Base-by-base conservation (phyloP, 2,113 vertebrate species). In the Bufo gargarizans region DNA sequence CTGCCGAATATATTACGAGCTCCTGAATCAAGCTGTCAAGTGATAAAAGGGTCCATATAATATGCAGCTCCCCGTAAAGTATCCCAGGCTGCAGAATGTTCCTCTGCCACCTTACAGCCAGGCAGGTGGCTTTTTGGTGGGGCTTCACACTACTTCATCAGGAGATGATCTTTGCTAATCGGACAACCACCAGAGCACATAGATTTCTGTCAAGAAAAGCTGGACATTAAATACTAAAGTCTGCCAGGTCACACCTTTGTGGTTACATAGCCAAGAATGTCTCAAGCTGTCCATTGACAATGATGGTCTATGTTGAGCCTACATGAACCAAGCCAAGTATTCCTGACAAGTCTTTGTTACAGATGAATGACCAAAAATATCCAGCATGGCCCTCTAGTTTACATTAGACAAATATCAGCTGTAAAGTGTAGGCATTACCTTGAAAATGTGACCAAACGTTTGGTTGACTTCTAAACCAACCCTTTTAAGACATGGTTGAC, bases 1-100 rank as follows among this genome's bases (percentile, higher is more conserved):
- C 61, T 6, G 4, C 63, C 17, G 61, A 53, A 83, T 83, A 83
- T 61, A 69, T 67, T 67, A 83, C 81, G 0, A 5, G 19, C 59
- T 67, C 10, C 45, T 67, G 81, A 83, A 83, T 69, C 80, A 82
- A 82, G 59, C 80, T 82, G 80, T 82, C 80, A 59, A 17, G 77
- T 59, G n/a, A 80, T 63, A 19, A 82, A 82, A 82, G n/a, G 79
- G 53, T 5, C 43, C 7, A 16, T 19, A 58, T 58, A 79, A 79
- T 79, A 33, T 58, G 55, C 49, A 6, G 77, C 77, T 22, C 50
- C 49, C 49, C n/a, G 8, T 63, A 82, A 58, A 82, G 63, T 6
- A 58, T 61, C 56, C 55, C 33, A 12, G 14, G 22, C 79, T 19
- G 79, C 55, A 61, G 22, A 79, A 80, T 58, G 55, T 17, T 76